Base-by-base conservation (phyloP, 1,140 invertebrate genomes). In the Rhysida immarginata region DNA sequence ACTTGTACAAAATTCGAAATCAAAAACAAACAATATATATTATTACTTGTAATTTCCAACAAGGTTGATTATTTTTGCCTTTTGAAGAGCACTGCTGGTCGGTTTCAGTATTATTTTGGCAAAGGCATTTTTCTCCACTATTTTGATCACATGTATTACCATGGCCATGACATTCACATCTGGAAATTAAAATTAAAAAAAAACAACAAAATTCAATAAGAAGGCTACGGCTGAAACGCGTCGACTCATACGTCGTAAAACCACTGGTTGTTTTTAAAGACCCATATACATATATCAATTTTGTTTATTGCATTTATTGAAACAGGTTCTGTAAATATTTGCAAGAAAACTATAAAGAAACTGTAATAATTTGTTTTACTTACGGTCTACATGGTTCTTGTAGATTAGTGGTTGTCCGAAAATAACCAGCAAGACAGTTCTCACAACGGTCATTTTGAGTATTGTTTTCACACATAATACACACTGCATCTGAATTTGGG, bases 91-190 rank as follows among this genome's bases (percentile, higher is more conserved):
- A 93, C 14, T 82, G 78, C 43, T 78, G 73, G 64, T 92, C 88
- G 64, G 86, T 92, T 68, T 94, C 88, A 0, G 93, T 96, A 69
- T 96, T 96, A 70, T 97, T 96, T 59, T 83, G 81, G 67, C 93
- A 97, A 66, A 90, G 85, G 68, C 92, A 96, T 60, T 90, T 85
- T 67, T 90, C 85, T 0, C 93, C 92, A n/a, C 87, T 89, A 8
- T 89, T 79, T 3, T 82, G 80, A 73, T 96, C 83, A 70, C 93
- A 96, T 1, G 78, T 82, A 65, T 88, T 83, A 25, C 91, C 90
- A 73, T 97, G 94, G 0, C 91, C 90, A 68, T 96, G 87, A 68
- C 94, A 96, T 66, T 94, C 83, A 65, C 90, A 93, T 52, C 75
- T 73, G 53, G 20, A 54, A 59, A 25, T n/a, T n/a, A n/a, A n/a